Evolutionary conservation across 2,888 invertebrate species (phyloP).

Genomic region (Clivina fossor): DNA sequence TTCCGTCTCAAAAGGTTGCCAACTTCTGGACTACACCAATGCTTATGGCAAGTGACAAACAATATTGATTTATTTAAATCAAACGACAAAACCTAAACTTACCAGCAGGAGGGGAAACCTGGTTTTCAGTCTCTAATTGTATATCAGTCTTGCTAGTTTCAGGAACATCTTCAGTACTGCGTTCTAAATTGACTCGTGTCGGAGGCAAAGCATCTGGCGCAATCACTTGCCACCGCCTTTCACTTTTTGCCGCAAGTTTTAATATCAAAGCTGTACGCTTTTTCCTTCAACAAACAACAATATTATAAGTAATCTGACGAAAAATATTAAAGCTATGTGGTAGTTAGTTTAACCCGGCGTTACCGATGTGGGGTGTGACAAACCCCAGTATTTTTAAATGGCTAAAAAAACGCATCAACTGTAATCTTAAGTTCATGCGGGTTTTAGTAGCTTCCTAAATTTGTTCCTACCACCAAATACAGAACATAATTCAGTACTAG

Average conservation of each 20-base stretch:
- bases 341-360: too few relatives aligned
- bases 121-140: slow-evolving; percentile 13
- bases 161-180: slow-evolving; percentile 14
- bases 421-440: too few relatives aligned
- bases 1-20: too few relatives aligned
- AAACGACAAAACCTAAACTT: not conserved
- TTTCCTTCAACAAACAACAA: slow-evolving; percentile 12
- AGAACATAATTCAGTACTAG: too few relatives aligned
- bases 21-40: not conserved
- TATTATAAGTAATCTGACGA: slow-evolving; percentile 5
- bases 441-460: too few relatives aligned
- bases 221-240: too few relatives aligned
- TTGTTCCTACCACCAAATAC: too few relatives aligned
- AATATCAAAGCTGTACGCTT: too few relatives aligned
- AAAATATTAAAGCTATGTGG: slow-evolving; percentile 14
- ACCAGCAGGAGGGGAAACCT: slow-evolving; percentile 1
- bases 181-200: slow-evolving; percentile 3
- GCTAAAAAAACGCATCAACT: too few relatives aligned
- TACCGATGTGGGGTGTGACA: too few relatives aligned
- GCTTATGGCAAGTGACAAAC: not conserved
- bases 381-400: too few relatives aligned
- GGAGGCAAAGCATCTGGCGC: slow-evolving; percentile 11
- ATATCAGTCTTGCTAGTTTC: slow-evolving; percentile 16
- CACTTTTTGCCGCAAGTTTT: slow-evolving; percentile 10
- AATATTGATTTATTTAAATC: not conserved